Percentiles rank a stretch among this genome's conserved stretches.
These are phyloP conservation scores for Seriola aureovittata DNA, from an alignment of 2,113 vertebrate species.

Conservation along the genomic window DNA sequence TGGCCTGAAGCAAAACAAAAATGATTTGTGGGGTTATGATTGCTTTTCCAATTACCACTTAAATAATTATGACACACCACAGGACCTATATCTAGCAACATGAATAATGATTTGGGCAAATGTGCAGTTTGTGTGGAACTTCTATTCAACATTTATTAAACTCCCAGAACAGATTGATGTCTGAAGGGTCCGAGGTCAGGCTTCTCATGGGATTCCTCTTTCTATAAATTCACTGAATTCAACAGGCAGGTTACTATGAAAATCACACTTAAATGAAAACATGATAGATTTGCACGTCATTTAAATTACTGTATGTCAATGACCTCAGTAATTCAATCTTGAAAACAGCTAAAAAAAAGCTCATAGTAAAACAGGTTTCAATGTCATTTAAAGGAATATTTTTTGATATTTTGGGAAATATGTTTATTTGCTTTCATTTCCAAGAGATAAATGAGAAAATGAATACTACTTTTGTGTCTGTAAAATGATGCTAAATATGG, in stretches of 20 bases:
- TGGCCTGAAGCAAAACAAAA: constrained; percentile 48
- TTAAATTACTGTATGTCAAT: neutral
- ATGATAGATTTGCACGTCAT: neutral
- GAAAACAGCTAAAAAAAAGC: neutral
- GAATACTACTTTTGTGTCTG: neutral
- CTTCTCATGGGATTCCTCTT: constrained; percentile 2
- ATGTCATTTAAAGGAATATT: neutral
- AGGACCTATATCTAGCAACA: constrained; percentile 24
- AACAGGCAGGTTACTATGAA: neutral
- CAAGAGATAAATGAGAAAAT: neutral
- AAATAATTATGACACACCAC: constrained; percentile 51
- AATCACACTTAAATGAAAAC: constrained; percentile 12
- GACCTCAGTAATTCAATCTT: neutral
- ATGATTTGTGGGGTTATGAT: constrained; percentile 51
- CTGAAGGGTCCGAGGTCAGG: neutral
- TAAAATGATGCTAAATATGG: neutral
- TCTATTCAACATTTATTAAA: constrained; percentile 8
- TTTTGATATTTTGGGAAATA: neutral
- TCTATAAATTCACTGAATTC: neutral
- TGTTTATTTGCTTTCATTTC: neutral
- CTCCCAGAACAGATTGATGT: constrained; percentile 9
- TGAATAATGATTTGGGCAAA: constrained; percentile 32
- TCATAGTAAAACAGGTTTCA: neutral
- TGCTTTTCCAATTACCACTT: constrained; percentile 36
- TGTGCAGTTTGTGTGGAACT: constrained; percentile 9